Base-by-base conservation (phyloP, 2,113 vertebrate genomes). In the Catharus minimus region DNA sequence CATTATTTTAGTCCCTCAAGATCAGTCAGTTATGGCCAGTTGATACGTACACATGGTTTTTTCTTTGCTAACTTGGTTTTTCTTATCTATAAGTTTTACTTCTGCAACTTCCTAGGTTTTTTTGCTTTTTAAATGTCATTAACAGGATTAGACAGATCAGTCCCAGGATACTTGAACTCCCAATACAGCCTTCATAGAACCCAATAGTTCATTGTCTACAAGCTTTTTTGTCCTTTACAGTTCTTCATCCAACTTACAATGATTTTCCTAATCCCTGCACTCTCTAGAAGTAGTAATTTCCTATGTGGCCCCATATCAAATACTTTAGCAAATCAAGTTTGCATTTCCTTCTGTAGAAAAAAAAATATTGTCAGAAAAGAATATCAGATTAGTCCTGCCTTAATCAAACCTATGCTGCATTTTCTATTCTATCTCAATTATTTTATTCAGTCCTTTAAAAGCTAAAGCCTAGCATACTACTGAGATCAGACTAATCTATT, bases 211-310 rank as follows among this genome's bases (percentile, higher is more conserved):
- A 58, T 92, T 36, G 15, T 74, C 10, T 41, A 13, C 32, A 74
- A 77, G 20, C 16, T 56, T 86, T 81, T 61, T 84, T 86, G 27
- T 81, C 46, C 13, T 60, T 15, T 78, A 28, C 15, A 41, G 7
- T 64, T 74, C 65, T 78, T 92, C 6, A 4, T 72, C 38, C 33
- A 68, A 49, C 2, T 80, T 30, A 78, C 77, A 84, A 84, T 92
- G 65, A 49, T 83, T 88, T 73, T 67, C 81, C 78, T 93, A 94
- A 96, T 94, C 86, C 73, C n/a, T 75, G 13, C 38, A 75, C 69
- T 95, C 47, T 90, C 15, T 49, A 64, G 15, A 95, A 82, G 20
- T 41, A 72, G 83, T 84, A 92, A 95, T 95, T 95, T 96, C 92
- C 92, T 84, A 22, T 78, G 57, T 67, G 15, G 66, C 41, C 73